A percentile compares a stretch with the other conserved stretches of the same genome.
These are phyloP conservation scores for Lamellibrachia columna DNA, from an alignment of 2,888 invertebrate species.

Conservation along the genomic window DNA sequence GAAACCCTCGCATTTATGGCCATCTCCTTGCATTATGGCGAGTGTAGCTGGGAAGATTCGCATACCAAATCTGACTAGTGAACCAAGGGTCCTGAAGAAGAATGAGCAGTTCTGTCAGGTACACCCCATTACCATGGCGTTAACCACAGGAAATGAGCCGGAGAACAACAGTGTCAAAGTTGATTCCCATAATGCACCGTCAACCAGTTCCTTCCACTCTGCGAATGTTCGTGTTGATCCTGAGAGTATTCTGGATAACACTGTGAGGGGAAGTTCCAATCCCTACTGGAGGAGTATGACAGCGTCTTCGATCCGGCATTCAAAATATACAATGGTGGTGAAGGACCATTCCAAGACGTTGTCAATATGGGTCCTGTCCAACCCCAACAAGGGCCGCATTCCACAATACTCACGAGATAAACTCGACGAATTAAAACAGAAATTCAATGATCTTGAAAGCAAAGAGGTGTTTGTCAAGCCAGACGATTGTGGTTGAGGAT, in stretches of 20 bases:
- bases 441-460: constrained; percentile 43
- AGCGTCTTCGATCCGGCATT: constrained; percentile 7
- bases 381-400: constrained; percentile 44
- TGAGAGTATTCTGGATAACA: neutral
- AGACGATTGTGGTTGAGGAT: constrained; percentile 43
- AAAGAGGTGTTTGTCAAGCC: constrained; percentile 40
- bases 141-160: neutral
- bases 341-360: constrained; percentile 33
- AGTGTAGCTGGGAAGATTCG: neutral
- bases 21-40: no score
- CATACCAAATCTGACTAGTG: constrained; percentile 22
- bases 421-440: constrained; percentile 39
- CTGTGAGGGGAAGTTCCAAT: neutral
- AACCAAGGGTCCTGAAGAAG: neutral
- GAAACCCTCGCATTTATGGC: neutral
- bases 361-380: constrained; percentile 45
- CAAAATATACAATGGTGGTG: no score
- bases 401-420: constrained; percentile 42
- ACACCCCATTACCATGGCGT: no score
- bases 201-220: neutral
- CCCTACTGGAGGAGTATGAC: neutral
- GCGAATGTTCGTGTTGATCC: neutral
- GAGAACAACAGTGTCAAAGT: no score
- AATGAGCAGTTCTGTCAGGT: neutral
- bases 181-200: neutral